These are phyloP conservation scores for Plotosus lineatus DNA, from an alignment of 2,113 vertebrate genomes.

Conservation along the genomic window DNA sequence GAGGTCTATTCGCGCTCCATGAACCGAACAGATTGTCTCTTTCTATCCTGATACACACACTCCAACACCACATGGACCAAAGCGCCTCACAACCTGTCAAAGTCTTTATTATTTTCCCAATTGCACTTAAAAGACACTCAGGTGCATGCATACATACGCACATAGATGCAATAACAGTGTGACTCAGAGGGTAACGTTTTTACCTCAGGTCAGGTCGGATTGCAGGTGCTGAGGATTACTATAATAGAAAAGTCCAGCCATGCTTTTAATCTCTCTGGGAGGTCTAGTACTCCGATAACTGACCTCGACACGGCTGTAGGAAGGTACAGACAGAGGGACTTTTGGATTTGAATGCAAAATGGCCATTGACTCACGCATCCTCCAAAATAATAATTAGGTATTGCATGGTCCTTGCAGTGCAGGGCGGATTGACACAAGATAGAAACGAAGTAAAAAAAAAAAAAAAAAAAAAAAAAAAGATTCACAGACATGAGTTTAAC, in stretches of 20 bases:
- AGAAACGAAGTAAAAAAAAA: too few relatives aligned
- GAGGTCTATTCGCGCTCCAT: conserved; percentile 55
- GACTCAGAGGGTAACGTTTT: conserved; percentile 30
- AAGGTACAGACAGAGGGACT: not conserved
- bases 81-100: conserved; percentile 80
- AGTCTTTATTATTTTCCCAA: conserved; percentile 77
- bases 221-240: conserved; percentile 8
- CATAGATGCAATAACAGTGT: conserved; percentile 1
- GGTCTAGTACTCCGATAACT: conserved; percentile 7
- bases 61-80: not conserved
- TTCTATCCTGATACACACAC: conserved; percentile 74
- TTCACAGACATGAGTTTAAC: not conserved
- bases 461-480: not conserved
- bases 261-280: not conserved
- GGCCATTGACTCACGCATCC: not conserved
- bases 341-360: not conserved
- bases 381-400: conserved; percentile 19
- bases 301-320: conserved; percentile 25
- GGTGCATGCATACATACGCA: not conserved
- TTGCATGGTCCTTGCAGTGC: not conserved
- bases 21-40: conserved; percentile 86
- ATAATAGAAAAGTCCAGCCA: not conserved
- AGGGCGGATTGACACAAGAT: not conserved
- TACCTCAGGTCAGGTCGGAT: conserved; percentile 28
- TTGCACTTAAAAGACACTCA: not conserved